Percentiles rank a stretch among this genome's conserved stretches.
Conservation (phyloP, 2,888 invertebrate genomes). For the Cheiracanthium punctorium region DNA sequence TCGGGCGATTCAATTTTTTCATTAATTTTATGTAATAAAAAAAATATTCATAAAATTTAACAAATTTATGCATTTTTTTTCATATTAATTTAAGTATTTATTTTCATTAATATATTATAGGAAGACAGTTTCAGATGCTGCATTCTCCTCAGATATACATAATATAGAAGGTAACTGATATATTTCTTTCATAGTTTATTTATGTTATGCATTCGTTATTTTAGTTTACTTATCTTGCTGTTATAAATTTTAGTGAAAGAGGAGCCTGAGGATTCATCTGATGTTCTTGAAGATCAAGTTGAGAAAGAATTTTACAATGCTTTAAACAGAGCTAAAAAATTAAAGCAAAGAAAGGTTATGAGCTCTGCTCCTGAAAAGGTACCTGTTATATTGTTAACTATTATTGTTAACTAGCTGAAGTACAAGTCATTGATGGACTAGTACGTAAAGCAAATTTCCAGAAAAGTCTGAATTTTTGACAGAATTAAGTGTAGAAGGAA, state of each 20-base stretch:
- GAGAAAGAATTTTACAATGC: conserved; percentile 83
- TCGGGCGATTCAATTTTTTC: too few relatives aligned
- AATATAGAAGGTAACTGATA: not conserved
- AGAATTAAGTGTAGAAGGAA: too few relatives aligned
- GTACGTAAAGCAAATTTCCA: too few relatives aligned
- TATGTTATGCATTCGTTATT: not conserved
- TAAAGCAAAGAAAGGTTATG: conserved; percentile 79
- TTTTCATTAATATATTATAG: too few relatives aligned
- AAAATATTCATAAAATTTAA: too few relatives aligned
- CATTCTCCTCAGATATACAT: not conserved
- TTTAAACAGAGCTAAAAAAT: conserved; percentile 83
- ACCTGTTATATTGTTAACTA: not conserved
- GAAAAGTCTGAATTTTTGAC: too few relatives aligned
- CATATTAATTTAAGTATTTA: too few relatives aligned
- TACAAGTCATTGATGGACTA: too few relatives aligned
- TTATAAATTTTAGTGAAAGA: conserved; percentile 59
- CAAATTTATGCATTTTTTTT: too few relatives aligned
- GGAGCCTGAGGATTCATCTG: conserved; percentile 74
- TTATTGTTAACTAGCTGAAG: too few relatives aligned
- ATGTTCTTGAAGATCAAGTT: conserved; percentile 82
- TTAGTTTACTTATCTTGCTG: conserved; percentile 78
- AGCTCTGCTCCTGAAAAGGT: conserved; percentile 63
- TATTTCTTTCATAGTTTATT: not conserved
- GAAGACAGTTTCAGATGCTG: not conserved
- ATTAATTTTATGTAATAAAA: too few relatives aligned